Percentiles rank a stretch among this genome's conserved stretches.
These are phyloP conservation scores for Thelaira solivaga DNA, from an alignment of 2,888 invertebrate genomes.

Conservation along the genomic window DNA sequence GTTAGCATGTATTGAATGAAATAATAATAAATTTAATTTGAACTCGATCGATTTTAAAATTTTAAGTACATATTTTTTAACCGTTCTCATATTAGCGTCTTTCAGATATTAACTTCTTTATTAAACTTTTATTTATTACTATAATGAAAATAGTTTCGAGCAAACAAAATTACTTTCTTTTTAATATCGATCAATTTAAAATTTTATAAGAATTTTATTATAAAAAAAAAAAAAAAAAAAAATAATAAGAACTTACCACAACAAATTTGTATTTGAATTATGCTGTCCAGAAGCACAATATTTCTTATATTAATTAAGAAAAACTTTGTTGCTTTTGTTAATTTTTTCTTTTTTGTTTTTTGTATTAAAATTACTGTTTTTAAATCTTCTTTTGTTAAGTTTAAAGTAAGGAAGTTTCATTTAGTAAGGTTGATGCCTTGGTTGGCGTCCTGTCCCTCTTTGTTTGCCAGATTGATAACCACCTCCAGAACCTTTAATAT, in stretches of 20 bases:
- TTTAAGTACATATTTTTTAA: no score
- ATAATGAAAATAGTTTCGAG: no score
- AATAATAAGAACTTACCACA: constrained; percentile 60
- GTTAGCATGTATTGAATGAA: no score
- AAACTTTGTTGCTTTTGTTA: constrained; percentile 64
- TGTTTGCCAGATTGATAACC: constrained; percentile 89
- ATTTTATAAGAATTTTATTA: background rate
- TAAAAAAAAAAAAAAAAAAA: background rate
- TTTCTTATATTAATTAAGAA: constrained; percentile 55
- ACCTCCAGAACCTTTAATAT: constrained; percentile 67
- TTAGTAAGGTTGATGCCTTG: constrained; percentile 93
- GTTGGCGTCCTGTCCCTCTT: constrained; percentile 88
- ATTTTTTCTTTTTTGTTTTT: constrained; percentile 61
- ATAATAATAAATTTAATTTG: background rate
- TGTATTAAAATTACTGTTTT: constrained; percentile 59
- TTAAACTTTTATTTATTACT: no score
- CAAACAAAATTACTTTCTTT: no score
- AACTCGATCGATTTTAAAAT: background rate
- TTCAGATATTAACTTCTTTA: no score
- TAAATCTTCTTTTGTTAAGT: constrained; percentile 48
- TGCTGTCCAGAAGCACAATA: constrained; percentile 51
- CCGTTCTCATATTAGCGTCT: no score
- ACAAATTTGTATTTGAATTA: constrained; percentile 56
- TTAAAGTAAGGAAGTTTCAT: constrained; percentile 55
- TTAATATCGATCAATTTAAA: background rate